Conservation (phyloP, 2,888 invertebrate genomes). For the Tipula vernalis region DNA sequence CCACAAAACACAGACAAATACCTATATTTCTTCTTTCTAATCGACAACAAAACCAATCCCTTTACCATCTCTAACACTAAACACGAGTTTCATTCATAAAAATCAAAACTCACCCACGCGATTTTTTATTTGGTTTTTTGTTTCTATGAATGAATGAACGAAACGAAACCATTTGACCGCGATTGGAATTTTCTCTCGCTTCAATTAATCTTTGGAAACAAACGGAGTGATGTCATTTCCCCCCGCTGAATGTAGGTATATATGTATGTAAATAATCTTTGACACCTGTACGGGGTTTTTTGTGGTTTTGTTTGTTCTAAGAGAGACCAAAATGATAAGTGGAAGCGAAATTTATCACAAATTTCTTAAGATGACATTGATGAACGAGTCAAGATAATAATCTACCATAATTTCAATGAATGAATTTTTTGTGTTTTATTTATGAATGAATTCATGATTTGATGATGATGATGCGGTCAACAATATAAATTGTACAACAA, state of each 20-base stretch:
- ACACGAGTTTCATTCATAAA: neutral
- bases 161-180: neutral
- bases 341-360: neutral
- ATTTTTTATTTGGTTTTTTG: neutral
- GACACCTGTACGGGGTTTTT: neutral
- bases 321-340: neutral
- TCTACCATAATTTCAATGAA: neutral
- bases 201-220: neutral
- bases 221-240: neutral
- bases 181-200: neutral
- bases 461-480: neutral
- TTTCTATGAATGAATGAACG: neutral
- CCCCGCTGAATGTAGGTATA: neutral
- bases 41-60: neutral
- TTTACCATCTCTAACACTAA: neutral
- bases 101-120: neutral
- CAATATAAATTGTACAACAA: neutral
- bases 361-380: constrained; percentile 7
- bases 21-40: neutral
- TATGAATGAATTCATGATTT: constrained; percentile 5
- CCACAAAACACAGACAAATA: neutral
- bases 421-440: neutral
- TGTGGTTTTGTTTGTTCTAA: neutral
- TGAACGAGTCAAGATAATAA: constrained; percentile 6
- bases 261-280: neutral